These are phyloP conservation scores for Polia nebulosa DNA, from an alignment of 2,888 invertebrate genomes.

Conservation along the genomic window DNA sequence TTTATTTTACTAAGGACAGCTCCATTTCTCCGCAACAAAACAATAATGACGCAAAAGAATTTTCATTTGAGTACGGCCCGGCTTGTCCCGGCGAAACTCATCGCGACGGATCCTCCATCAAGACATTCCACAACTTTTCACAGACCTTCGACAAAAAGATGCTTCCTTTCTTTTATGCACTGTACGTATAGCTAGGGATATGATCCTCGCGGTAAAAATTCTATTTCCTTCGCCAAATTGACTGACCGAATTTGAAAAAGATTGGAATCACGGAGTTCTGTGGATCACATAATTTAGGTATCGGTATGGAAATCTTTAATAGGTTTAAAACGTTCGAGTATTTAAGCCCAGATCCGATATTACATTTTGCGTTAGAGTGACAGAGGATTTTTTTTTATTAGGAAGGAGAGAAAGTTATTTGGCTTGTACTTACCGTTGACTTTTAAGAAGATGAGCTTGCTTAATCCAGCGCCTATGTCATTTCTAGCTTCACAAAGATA, in stretches of 20 bases:
- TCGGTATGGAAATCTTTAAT: slow-evolving; percentile 52
- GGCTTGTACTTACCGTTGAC: slow-evolving; percentile 94
- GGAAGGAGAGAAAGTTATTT: slow-evolving; percentile 21
- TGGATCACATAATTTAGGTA: slow-evolving; percentile 56
- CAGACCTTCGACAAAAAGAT: slow-evolving; percentile 80
- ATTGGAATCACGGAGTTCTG: slow-evolving; percentile 57
- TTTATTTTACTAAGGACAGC: slow-evolving; percentile 71
- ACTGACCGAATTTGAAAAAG: slow-evolving; percentile 61
- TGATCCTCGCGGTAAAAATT: slow-evolving; percentile 66
- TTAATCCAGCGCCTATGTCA: slow-evolving; percentile 97
- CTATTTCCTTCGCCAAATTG: slow-evolving; percentile 66
- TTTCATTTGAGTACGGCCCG: slow-evolving; percentile 84
- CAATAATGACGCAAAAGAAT: slow-evolving; percentile 86
- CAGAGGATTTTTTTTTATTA: slow-evolving; percentile 41
- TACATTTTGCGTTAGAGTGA: slow-evolving; percentile 15
- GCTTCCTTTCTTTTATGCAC: slow-evolving; percentile 70
- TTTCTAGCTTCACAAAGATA: slow-evolving; percentile 98
- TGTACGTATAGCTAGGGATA: slow-evolving; percentile 67
- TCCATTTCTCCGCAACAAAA: slow-evolving; percentile 77
- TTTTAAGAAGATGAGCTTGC: slow-evolving; percentile 97
- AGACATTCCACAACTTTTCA: slow-evolving; percentile 86
- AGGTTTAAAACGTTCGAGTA: slow-evolving; percentile 28
- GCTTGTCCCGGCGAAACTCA: slow-evolving; percentile 75
- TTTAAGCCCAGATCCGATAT: slow-evolving; percentile 10
- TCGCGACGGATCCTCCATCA: slow-evolving; percentile 76